Evolutionary conservation across 2,888 invertebrate genomes (phyloP), one percentile per base, ranked within the genome.

Genomic region (Euphydryas editha): DNA sequence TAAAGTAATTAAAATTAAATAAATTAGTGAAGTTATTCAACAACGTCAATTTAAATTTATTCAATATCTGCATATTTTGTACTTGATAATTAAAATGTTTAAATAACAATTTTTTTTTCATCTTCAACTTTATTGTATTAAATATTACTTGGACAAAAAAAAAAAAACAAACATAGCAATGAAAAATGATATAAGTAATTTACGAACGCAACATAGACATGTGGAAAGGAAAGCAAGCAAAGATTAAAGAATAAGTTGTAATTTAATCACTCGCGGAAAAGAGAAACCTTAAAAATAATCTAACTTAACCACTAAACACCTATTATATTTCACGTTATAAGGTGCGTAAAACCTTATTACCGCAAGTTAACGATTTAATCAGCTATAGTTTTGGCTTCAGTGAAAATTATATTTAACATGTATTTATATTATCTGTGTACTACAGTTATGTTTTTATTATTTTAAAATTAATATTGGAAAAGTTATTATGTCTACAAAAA

Each of bases 181-280:
- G 30, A 8, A 1, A 30, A 30, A 30, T 30, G 2, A 30, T 4
- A 30, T 30, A 30, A 5, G 5, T 30, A 30, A 30, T 30, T 30
- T 7, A 30, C 4, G 8, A 30, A 2, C 4, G 30, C 5, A 30
- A 30, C 30, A 30, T 3, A 13, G 39, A 1, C 15, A n/a, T n/a
- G 2, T 2, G n/a, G 5, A 44, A 44, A 44, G n/a, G 6, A n/a
- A 39, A 11, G 3, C 42, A n/a, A n/a, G n/a, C 5, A 44, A 44
- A 39, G 39, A 11, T 39, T 21, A 51, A 49, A 15, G 21, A 47
- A 20, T 1, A 24, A 51, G 13, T 11, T 51, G 49, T 51, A 51
- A 51, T 15, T 51, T 21, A 20, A 51, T 51, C 49, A 20, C 21
- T 51, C n/a, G 13, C n/a, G 24, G 20, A 51, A 51, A 51, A n/a